Evolutionary conservation across 2,113 vertebrate genomes (phyloP), one percentile per base, ranked within the genome.

Genomic region (Anoura caudifer): DNA sequence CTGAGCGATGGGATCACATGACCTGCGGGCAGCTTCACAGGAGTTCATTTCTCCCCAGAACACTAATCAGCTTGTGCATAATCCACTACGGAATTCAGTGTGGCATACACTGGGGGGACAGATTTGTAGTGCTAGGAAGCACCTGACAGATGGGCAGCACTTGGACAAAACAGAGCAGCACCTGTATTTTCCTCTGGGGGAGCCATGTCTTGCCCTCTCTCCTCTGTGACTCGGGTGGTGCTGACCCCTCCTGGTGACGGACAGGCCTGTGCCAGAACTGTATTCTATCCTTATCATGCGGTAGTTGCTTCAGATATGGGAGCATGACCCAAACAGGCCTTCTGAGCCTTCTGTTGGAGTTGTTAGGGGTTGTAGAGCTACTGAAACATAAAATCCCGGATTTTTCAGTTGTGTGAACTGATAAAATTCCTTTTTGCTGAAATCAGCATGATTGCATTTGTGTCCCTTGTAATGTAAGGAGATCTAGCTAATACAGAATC

Each of bases 131-230:
- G 31, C 43, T 33, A 2, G 87, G 94, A 90, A 38, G 67, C 47
- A 65, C 54, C n/a, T 9, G 22, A 0, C 61, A 63, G 73, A 38
- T 1, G 0, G 0, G 10, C 7, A 36, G 20, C 50, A 52, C 26
- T 15, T 4, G 41, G 63, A 45, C 28, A 20, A 22, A 72, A 20
- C 33, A 79, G 73, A n/a, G 54, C 0, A 2, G 4, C 38, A 47
- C 15, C 7, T 2, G 11, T 22, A 41, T 54, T 81, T 85, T 43
- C 80, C 81, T 88, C 67, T 13, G 12, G 36, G 45, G 38, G 38
- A 24, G 3, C 2, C 2, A 0, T 1, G 10, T 20, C 31, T 84
- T 50, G 43, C 31, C 52, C 5, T 20, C 5, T 12, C 16, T 83
- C 20, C 16, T 28, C 4, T 2, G 7, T 1, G 14, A 59, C 33